Evolutionary conservation across 2,888 invertebrate species (phyloP), one percentile per base, ranked within the genome.

Genomic region (Rhabditophanes sp.): DNA sequence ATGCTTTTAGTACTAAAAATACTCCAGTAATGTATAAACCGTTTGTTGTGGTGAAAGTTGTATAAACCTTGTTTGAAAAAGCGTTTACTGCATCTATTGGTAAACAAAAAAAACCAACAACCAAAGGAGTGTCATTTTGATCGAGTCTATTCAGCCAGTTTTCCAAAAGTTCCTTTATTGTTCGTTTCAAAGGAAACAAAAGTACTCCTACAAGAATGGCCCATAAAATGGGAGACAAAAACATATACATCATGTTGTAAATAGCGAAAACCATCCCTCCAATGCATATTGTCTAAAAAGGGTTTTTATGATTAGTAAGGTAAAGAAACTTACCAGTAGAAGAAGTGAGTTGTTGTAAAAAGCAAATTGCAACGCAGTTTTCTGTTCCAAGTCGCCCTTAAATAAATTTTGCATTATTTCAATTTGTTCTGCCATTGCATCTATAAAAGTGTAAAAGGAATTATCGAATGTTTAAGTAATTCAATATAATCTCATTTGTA

Each of bases 131-230:
- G 6, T 67, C 62, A 2, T 66, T 61, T 12, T 46, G 40, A 30
- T 56, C 48, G 17, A 61, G 39, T 29, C 35, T 32, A 8, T 39
- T 32, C 16, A 60, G 46, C 61, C 56, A 63, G 25, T 39, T 59
- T 45, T 22, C 25, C 23, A 12, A 37, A 36, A 15, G 7, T 15
- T 24, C 20, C 22, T 44, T 43, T 24, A 46, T 22, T 15, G 28
- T 30, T 6, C 48, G 29, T 27, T 48, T 48, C 18, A 48, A 25
- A 2, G 48, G 48, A 18, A 48, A 48, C n/a, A 93, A 72, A 23
- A 88, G 93, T 1, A 88, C 85, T n/a, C 96, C 96, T 56, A 87
- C 82, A 20, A 96, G 71, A 36, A 87, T 72, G 1, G 93, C 88
- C 93, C 93, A 96, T 50, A 90, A 74, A 33, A 96, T 68, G 0